A percentile compares a stretch with the other conserved stretches of the same genome.
These are phyloP conservation scores for Brachypalpus laphriformis DNA, from an alignment of 2,888 invertebrate genomes.

Conservation along the genomic window DNA sequence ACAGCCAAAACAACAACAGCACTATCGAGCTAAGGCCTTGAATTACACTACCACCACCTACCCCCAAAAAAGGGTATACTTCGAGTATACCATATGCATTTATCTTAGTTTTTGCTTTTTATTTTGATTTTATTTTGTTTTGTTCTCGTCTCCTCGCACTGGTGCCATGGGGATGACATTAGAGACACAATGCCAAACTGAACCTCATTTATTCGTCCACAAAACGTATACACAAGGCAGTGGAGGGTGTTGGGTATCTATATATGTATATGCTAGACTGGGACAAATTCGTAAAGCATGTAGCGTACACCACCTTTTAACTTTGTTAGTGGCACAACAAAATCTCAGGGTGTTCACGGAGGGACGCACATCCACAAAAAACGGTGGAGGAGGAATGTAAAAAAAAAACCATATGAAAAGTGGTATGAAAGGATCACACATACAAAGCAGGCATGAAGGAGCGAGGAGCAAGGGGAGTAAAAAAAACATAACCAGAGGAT, in stretches of 20 bases:
- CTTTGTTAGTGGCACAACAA: constrained; percentile 59
- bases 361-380: constrained; percentile 19
- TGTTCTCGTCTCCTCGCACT: constrained; percentile 21
- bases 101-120: constrained; percentile 11
- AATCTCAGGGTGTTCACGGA: constrained; percentile 53
- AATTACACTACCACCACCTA: neutral
- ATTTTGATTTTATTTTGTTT: constrained; percentile 13
- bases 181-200: constrained; percentile 59
- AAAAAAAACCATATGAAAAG: constrained; percentile 2
- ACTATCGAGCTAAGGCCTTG: constrained; percentile 16
- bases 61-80: neutral
- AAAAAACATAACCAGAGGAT: constrained; percentile 18
- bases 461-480: neutral
- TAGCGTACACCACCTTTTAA: constrained; percentile 40
- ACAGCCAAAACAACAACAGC: neutral
- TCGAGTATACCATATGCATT: constrained; percentile 34
- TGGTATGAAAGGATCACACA: constrained; percentile 40
- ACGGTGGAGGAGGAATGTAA: neutral
- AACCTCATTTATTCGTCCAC: constrained; percentile 68
- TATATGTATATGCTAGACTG: constrained; percentile 1
- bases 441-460: constrained; percentile 33
- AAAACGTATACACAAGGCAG: neutral
- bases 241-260: neutral
- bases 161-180: constrained; percentile 62
- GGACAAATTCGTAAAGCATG: constrained; percentile 50